Percentiles rank a stretch among this genome's conserved stretches.
These are phyloP conservation scores for Anas platyrhynchos DNA, from an alignment of 2,113 vertebrate genomes.

Conservation along the genomic window DNA sequence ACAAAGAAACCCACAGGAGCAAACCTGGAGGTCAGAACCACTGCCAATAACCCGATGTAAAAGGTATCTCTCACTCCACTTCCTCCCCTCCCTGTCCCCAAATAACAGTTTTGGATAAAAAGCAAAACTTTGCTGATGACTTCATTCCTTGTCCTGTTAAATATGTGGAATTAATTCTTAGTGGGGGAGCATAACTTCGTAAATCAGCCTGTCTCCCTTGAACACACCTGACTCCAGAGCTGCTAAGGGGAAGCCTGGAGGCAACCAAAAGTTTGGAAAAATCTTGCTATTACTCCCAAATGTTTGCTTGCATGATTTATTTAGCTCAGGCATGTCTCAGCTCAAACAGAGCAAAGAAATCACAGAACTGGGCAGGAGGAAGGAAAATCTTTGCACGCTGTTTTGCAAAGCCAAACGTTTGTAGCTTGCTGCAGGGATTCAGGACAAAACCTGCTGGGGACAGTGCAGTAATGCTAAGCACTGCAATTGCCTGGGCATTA, in stretches of 20 bases:
- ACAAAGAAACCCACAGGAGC: rapidly evolving
- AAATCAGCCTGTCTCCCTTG: rapidly evolving
- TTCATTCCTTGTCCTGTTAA: neutral
- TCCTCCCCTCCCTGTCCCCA: neutral
- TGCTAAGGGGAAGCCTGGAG: neutral
- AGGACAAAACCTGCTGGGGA: neutral
- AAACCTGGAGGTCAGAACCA: neutral
- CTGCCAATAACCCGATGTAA: neutral
- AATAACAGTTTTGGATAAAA: rapidly evolving
- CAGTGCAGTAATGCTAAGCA: neutral
- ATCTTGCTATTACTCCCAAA: neutral
- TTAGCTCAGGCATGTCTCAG: neutral
- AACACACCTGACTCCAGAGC: neutral
- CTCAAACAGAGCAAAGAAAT: neutral
- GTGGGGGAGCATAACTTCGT: neutral
- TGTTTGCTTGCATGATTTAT: neutral
- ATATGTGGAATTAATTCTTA: rapidly evolving
- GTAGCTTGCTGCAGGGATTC: rapidly evolving
- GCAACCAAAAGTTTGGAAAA: neutral
- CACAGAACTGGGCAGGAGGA: neutral
- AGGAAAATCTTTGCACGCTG: rapidly evolving
- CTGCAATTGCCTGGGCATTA: neutral
- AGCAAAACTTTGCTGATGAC: neutral
- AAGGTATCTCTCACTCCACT: rapidly evolving
- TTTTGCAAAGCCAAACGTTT: neutral